Evolutionary conservation across 2,888 invertebrate genomes (phyloP).

Genomic region (Pasiphila rectangulata): DNA sequence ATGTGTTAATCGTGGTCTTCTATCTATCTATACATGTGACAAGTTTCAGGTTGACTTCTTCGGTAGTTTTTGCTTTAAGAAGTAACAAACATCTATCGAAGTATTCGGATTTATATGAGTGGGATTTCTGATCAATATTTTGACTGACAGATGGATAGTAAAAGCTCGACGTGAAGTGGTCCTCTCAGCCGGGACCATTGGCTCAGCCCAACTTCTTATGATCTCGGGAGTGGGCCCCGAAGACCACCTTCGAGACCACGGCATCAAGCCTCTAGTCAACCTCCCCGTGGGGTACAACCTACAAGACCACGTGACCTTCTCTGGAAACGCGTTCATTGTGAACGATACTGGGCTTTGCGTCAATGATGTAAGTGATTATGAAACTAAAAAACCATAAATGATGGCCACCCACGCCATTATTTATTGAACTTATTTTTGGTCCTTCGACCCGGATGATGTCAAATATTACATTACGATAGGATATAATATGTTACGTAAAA

Average conservation of each 20-base stretch:
- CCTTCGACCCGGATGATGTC: conserved; percentile 1
- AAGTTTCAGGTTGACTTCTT: no score
- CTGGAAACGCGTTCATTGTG: conserved; percentile 86
- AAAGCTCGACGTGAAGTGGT: conserved; percentile 87
- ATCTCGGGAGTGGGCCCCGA: conserved; percentile 89
- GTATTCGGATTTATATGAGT: no score
- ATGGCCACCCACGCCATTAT: background rate
- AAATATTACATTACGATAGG: background rate
- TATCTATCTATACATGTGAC: no score
- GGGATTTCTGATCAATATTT: no score
- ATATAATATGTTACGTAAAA: no score
- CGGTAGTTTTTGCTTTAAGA: no score
- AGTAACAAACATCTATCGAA: no score
- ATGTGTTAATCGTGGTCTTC: no score
- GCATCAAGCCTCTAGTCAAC: conserved; percentile 83
- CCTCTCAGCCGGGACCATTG: conserved; percentile 89
- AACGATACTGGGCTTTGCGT: conserved; percentile 84
- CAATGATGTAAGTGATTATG: conserved; percentile 83
- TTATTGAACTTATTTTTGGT: background rate
- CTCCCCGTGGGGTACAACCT: conserved; percentile 90
- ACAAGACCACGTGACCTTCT: conserved; percentile 89
- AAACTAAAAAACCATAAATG: background rate
- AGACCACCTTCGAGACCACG: conserved; percentile 79
- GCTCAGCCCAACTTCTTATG: conserved; percentile 92
- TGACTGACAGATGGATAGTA: conserved; percentile 50